Percentiles rank a stretch among this genome's conserved stretches.
Evolutionary conservation across 2,888 invertebrate genomes (phyloP).

Genomic region (Alviniconcha strummeri): DNA sequence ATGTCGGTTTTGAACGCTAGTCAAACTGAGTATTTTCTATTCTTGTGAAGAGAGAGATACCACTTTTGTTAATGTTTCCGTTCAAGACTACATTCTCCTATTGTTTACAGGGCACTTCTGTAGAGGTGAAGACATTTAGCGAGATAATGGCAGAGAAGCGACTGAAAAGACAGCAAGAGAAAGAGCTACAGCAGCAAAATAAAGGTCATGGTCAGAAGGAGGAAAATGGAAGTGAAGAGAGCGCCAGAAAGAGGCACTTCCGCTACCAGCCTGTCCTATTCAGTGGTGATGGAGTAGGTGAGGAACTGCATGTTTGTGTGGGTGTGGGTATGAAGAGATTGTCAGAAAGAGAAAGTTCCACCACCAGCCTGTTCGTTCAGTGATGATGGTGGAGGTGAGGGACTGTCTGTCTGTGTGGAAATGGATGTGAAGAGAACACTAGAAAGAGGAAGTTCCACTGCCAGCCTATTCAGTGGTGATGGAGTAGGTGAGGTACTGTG

Average conservation of each 20-base stretch:
- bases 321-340: no score
- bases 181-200: slow-evolving; percentile 33
- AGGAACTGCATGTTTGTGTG: not conserved
- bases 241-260: not conserved
- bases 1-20: no score
- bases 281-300: not conserved
- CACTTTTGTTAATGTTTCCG: no score
- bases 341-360: not conserved
- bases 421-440: not conserved
- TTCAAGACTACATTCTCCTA: not conserved
- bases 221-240: not conserved
- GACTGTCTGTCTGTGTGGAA: not conserved
- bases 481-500: not conserved
- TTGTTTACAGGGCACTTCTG: slow-evolving; percentile 21
- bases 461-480: slow-evolving; percentile 2
- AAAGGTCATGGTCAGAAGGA: not conserved
- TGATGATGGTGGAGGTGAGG: not conserved
- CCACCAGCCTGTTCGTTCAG: not conserved
- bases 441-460: slow-evolving; percentile 14
- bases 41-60: no score
- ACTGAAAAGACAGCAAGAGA: slow-evolving; percentile 36
- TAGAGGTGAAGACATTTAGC: slow-evolving; percentile 58
- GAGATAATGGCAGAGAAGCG: slow-evolving; percentile 66
- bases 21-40: no score
- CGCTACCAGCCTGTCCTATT: slow-evolving; percentile 10